phyloP scores from a whole-genome alignment of 2,113 vertebrate genomes.

The Brachypteracias leptosomus region DNA sequence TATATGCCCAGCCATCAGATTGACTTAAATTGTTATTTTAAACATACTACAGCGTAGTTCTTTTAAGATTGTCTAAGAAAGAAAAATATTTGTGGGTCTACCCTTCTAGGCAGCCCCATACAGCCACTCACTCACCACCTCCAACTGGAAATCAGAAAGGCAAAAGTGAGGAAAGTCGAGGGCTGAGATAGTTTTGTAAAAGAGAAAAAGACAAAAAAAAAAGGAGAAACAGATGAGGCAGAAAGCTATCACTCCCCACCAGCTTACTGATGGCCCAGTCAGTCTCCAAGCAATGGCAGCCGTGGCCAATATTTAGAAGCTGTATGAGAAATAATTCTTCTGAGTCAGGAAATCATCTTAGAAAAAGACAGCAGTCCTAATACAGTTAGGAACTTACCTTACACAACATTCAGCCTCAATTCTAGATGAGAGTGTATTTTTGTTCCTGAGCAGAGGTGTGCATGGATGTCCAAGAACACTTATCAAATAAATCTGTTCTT shows the following conservation, averaged over 20 bases:
- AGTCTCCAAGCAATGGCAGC: neutral
- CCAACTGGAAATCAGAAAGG: neutral
- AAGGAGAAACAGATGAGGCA: neutral
- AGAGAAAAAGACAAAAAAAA: neutral
- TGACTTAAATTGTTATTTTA: neutral
- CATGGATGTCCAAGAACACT: neutral
- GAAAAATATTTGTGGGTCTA: neutral
- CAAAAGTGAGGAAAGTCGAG: neutral
- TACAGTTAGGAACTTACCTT: neutral
- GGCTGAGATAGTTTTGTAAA: neutral
- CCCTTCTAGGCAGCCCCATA: neutral
- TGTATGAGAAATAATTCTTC: neutral
- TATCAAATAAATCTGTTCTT: neutral
- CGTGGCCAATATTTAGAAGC: neutral
- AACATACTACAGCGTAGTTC: neutral
- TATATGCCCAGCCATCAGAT: neutral
- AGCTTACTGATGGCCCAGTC: neutral
- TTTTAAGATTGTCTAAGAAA: neutral
- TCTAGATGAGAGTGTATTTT: neutral
- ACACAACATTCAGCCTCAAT: neutral
- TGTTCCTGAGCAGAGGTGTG: neutral
- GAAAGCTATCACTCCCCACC: neutral
- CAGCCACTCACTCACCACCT: accelerated
- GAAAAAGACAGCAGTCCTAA: neutral
- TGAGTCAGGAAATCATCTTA: neutral